Conservation (phyloP, 2,797 vertebrate genomes). For the Enteromius thamalakanensis region DNA sequence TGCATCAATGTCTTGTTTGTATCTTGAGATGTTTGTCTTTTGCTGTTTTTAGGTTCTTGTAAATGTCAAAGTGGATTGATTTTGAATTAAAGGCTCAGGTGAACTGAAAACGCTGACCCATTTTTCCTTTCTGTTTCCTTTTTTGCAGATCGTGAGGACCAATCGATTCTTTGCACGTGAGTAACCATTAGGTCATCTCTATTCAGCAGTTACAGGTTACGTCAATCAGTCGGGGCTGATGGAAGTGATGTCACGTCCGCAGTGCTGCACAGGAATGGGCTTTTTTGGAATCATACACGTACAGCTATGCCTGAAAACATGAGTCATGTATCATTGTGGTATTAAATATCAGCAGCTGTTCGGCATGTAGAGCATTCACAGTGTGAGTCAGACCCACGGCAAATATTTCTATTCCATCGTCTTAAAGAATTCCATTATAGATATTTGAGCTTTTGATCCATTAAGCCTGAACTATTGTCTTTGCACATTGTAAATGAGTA, state of each 20-base stretch:
- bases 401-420: constrained; percentile 1
- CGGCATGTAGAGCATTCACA: constrained; percentile 5
- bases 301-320: constrained; percentile 23
- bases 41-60: constrained; percentile 16
- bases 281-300: neutral
- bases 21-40: constrained; percentile 40
- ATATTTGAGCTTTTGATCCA: neutral
- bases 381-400: neutral
- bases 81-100: constrained; percentile 12
- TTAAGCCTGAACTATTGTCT: neutral
- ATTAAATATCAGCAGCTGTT: constrained; percentile 41
- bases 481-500: constrained; percentile 18
- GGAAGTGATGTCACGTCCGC: neutral
- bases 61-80: neutral
- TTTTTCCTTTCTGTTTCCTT: neutral
- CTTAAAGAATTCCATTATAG: neutral
- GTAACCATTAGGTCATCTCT: constrained; percentile 66
- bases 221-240: neutral
- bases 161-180: constrained; percentile 99
- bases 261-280: neutral
- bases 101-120: constrained; percentile 18
- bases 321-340: constrained; percentile 13
- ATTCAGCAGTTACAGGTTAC: constrained; percentile 2
- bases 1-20: neutral
- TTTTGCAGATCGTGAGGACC: constrained; percentile 94